Conservation (phyloP, 2,113 vertebrate genomes). For the Boulengeromyrus knoepffleri region DNA sequence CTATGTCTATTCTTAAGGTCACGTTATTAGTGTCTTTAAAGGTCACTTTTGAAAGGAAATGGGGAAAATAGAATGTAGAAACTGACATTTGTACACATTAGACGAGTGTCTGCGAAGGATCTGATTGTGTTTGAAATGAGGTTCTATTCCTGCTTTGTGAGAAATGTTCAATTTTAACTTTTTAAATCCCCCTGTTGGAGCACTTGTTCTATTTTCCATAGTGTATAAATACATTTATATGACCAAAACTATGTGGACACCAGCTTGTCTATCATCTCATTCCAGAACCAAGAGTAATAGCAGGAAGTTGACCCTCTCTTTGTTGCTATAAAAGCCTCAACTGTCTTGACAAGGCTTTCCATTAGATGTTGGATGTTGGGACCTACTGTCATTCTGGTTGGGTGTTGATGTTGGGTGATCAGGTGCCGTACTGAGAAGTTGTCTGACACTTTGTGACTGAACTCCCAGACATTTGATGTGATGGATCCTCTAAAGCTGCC, state of each 20-base stretch:
- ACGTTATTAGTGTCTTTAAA: conserved; percentile 31
- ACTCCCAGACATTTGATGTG: neutral
- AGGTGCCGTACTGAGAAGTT: neutral
- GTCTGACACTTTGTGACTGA: neutral
- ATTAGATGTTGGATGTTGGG: neutral
- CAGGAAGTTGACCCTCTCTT: neutral
- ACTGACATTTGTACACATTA: conserved; percentile 39
- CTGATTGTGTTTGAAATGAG: conserved; percentile 14
- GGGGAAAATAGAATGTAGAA: conserved; percentile 7
- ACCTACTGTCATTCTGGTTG: neutral
- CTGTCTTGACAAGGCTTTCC: neutral
- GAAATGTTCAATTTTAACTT: neutral
- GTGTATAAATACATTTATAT: neutral
- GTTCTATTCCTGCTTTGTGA: neutral
- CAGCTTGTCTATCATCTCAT: neutral
- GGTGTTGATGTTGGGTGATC: neutral
- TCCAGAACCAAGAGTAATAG: neutral
- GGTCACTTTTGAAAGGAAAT: conserved; percentile 35
- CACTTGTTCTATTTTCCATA: neutral
- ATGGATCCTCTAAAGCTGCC: neutral
- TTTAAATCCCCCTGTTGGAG: neutral
- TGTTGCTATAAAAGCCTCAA: neutral
- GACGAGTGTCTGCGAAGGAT: conserved; percentile 12
- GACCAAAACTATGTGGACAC: neutral
- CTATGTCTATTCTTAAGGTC: conserved; percentile 25